phyloP scores from a whole-genome alignment of 2,888 invertebrate species.

The Hypomecis atomaria region DNA sequence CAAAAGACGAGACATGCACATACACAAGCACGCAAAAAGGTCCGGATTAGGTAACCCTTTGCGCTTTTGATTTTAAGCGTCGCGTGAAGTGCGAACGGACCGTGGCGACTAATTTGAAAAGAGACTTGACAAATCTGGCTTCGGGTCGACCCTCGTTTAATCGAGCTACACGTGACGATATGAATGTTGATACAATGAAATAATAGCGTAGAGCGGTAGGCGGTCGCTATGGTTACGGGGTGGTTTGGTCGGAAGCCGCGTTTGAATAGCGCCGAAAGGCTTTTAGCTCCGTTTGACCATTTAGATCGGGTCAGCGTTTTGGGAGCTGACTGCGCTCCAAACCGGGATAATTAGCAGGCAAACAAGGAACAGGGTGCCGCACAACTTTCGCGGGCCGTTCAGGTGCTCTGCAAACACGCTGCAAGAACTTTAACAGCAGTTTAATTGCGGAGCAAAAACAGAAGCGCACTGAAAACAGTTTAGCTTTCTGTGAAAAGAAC shows the following conservation, averaged over 20 bases:
- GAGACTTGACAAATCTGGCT: conserved; percentile 83
- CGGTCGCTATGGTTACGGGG: conserved; percentile 79
- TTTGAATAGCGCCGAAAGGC: conserved; percentile 71
- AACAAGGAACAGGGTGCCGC: conserved; percentile 74
- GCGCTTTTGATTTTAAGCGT: conserved; percentile 84
- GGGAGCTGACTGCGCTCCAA: conserved; percentile 70
- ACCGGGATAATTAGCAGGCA: conserved; percentile 81
- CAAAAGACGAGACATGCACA: conserved; percentile 84
- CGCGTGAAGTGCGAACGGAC: conserved; percentile 78
- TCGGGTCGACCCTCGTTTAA: conserved; percentile 78
- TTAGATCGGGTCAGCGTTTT: conserved; percentile 75
- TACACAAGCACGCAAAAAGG: conserved; percentile 80
- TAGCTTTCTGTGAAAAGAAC: conserved; percentile 77
- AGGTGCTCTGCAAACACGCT: conserved; percentile 82
- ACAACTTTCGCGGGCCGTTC: conserved; percentile 78
- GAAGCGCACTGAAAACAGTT: conserved; percentile 79
- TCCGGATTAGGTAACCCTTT: conserved; percentile 83
- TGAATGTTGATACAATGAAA: conserved; percentile 82
- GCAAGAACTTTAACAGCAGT: conserved; percentile 84
- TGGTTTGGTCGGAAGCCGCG: conserved; percentile 65
- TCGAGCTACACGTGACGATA: conserved; percentile 78
- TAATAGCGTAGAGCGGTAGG: conserved; percentile 67
- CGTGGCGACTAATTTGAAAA: conserved; percentile 79
- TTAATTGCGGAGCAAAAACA: conserved; percentile 82
- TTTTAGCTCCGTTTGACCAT: conserved; percentile 79